These are phyloP conservation scores for Rhyzopertha dominica DNA, from an alignment of 1,140 invertebrate genomes.

Conservation along the genomic window DNA sequence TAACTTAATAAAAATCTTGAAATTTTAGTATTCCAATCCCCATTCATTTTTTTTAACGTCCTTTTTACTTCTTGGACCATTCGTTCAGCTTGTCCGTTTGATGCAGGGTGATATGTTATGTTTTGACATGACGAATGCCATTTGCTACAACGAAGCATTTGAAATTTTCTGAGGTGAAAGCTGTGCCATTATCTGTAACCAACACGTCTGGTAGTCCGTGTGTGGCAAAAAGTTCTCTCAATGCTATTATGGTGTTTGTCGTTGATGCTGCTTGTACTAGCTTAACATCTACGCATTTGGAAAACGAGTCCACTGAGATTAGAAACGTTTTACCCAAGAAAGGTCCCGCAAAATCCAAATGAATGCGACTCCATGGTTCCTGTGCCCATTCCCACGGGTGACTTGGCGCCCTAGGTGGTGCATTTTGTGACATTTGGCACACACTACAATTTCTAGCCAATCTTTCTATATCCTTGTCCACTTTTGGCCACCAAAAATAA, in stretches of 20 bases:
- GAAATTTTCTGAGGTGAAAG: slow-evolving; percentile 22
- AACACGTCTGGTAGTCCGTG: slow-evolving; percentile 20
- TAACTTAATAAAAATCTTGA: no score
- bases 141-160: slow-evolving; percentile 18
- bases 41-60: no score
- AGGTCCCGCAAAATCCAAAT: slow-evolving; percentile 39
- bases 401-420: slow-evolving; percentile 26
- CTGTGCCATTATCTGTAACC: slow-evolving; percentile 18
- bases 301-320: slow-evolving; percentile 30
- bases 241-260: slow-evolving; percentile 16
- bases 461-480: slow-evolving; percentile 35
- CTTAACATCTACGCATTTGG: slow-evolving; percentile 35
- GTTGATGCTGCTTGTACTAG: slow-evolving; percentile 21
- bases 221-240: slow-evolving; percentile 15
- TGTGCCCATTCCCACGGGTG: slow-evolving; percentile 40
- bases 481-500: slow-evolving; percentile 47
- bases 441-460: slow-evolving; percentile 9
- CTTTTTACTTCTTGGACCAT: no score
- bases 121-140: no score
- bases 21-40: no score
- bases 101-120: no score
- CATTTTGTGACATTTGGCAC: slow-evolving; percentile 32
- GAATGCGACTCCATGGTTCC: slow-evolving; percentile 40
- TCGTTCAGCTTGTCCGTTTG: no score
- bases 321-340: slow-evolving; percentile 29